Base-by-base conservation (phyloP, 2,888 invertebrate genomes). In the Zelleria hepariella region DNA sequence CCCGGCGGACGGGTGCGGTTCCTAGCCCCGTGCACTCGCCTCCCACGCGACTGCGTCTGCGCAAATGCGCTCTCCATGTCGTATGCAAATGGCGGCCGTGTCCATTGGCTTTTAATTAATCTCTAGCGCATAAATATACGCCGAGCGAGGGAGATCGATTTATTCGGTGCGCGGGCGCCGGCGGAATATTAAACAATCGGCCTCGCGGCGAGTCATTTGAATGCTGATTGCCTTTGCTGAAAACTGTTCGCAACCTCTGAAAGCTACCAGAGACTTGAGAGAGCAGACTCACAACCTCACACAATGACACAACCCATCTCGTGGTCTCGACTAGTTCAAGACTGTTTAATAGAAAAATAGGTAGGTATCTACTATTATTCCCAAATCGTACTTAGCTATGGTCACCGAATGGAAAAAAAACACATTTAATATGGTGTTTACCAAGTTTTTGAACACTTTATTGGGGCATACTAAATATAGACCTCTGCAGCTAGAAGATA, bases 21-120 rank as follows among this genome's bases (percentile, higher is more conserved):
- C 6, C 1, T 42, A 42, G 32, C 32, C 2, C 32, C 32, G 5
- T 42, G 42, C 42, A 58, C 59, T 57, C 53, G 63, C 60, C 54
- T 18, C 85, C 82, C 81, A 81, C 82, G 74, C 68, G 67, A 69
- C 65, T 69, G 68, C 72, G 81, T 69, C 65, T 69, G 68, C 72
- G 81, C 84, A 86, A 89, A 88, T 88, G 89, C 88, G 82, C 79
- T 74, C 83, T 72, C 82, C 87, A 78, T 89, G 89, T 89, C 80
- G 70, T 88, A 89, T 89, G 89, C 84, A 82, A 89, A 89, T 89
- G 79, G 52, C 74, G 73, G 74, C 83, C 73, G 84, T 86, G 86
- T 79, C 78, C 77, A 78, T 78, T 78, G 73, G 73, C 73, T 74
- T 80, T 86, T 86, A 86, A 87, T 88, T 88, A 86, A 86, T 87